These are phyloP conservation scores for Drosophila biarmipes DNA, from an alignment of 1,140 invertebrate genomes.

Conservation along the genomic window DNA sequence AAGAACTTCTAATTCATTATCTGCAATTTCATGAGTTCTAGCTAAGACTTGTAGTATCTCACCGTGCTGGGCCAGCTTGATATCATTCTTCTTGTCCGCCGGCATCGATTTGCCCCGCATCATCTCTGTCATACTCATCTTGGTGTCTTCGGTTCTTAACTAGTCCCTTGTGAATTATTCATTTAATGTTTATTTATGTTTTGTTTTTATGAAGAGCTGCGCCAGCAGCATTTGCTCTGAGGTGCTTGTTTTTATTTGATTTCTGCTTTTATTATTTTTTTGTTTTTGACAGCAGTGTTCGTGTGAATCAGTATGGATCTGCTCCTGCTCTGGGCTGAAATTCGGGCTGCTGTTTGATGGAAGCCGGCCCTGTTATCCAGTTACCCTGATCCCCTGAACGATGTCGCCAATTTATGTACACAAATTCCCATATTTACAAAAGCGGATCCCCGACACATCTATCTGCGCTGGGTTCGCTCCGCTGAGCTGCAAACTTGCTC, in stretches of 20 bases:
- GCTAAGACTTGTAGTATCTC: neutral
- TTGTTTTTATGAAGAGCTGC: neutral
- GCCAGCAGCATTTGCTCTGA: neutral
- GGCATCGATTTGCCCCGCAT: slow-evolving; percentile 20
- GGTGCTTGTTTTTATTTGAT: slow-evolving; percentile 4
- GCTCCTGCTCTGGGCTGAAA: slow-evolving; percentile 1
- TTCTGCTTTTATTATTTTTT: neutral
- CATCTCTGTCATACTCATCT: slow-evolving; percentile 42
- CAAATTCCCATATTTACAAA: slow-evolving; percentile 39
- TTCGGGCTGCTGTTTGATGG: slow-evolving; percentile 19
- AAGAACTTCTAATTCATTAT: too few relatives aligned
- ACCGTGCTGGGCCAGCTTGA: slow-evolving; percentile 38
- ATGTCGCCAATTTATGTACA: slow-evolving; percentile 46
- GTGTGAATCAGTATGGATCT: slow-evolving; percentile 16
- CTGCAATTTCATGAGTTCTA: too few relatives aligned
- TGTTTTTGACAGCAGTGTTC: slow-evolving; percentile 1
- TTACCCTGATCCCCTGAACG: slow-evolving; percentile 42
- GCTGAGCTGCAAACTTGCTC: slow-evolving; percentile 46
- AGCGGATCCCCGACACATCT: slow-evolving; percentile 8
- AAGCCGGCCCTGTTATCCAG: slow-evolving; percentile 25
- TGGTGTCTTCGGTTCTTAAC: neutral
- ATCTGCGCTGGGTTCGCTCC: slow-evolving; percentile 24
- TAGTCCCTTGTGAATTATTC: neutral
- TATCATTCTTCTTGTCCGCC: slow-evolving; percentile 13
- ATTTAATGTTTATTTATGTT: slow-evolving; percentile 2